A percentile compares a stretch with the other conserved stretches of the same genome.
These are phyloP conservation scores for Reinhardtius hippoglossoides DNA, from an alignment of 2,113 vertebrate genomes.

Conservation along the genomic window DNA sequence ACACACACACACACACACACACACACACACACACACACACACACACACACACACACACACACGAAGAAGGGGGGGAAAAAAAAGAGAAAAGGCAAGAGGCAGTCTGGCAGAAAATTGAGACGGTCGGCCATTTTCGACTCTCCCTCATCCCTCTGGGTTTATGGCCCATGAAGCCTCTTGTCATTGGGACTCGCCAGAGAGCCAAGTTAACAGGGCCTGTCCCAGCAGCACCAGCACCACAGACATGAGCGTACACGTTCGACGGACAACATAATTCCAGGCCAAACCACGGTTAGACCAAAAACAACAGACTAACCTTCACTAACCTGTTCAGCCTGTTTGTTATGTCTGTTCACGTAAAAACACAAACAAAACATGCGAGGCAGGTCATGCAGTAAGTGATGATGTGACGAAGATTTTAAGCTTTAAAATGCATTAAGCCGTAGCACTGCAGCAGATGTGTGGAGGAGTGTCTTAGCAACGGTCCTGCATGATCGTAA, in stretches of 20 bases:
- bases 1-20: neutral
- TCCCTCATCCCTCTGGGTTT: slow-evolving; percentile 79
- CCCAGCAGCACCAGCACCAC: slow-evolving; percentile 53
- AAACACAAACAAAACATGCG: neutral
- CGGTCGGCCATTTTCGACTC: slow-evolving; percentile 76
- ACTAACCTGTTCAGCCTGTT: slow-evolving; percentile 27
- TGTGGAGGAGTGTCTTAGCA: neutral
- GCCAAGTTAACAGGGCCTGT: slow-evolving; percentile 81
- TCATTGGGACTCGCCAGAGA: slow-evolving; percentile 76
- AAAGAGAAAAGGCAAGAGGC: slow-evolving; percentile 56
- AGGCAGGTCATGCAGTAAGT: neutral
- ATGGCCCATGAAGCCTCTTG: slow-evolving; percentile 81
- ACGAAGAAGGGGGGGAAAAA: slow-evolving; percentile 22
- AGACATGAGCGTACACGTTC: slow-evolving; percentile 42
- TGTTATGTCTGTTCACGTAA: neutral
- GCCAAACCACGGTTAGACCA: slow-evolving; percentile 5
- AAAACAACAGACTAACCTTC: neutral
- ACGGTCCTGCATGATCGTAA: neutral
- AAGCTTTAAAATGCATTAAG: neutral
- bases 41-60: neutral
- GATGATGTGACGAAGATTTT: neutral
- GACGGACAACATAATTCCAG: slow-evolving; percentile 21
- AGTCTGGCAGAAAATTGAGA: slow-evolving; percentile 84
- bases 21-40: neutral
- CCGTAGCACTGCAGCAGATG: neutral